phyloP scores from a whole-genome alignment of 1,140 invertebrate genomes.

The Octopus bimaculoides region DNA sequence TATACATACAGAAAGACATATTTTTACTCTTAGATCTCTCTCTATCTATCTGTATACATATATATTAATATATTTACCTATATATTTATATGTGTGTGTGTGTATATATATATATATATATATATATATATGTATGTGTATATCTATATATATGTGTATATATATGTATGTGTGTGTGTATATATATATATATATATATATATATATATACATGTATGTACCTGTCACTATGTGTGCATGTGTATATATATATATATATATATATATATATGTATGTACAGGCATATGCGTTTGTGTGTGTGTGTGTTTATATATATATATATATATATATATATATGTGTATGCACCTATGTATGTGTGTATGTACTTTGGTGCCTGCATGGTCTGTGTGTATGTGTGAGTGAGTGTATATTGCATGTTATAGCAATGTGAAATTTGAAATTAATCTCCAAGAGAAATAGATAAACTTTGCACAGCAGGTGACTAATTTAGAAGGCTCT shows the following conservation, averaged over 20 bases:
- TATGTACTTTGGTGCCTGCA: not conserved
- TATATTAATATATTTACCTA: not conserved
- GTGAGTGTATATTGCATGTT: too few relatives aligned
- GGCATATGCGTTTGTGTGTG: not conserved
- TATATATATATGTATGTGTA: not conserved
- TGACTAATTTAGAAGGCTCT: too few relatives aligned
- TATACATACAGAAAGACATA: not conserved
- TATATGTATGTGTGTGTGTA: not conserved
- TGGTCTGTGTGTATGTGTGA: not conserved
- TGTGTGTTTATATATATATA: not conserved
- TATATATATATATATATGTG: not conserved
- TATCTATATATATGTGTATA: not conserved
- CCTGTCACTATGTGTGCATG: not conserved
- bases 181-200: slow-evolving; percentile 2
- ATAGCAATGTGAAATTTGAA: too few relatives aligned
- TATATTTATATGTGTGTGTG: not conserved
- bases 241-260: not conserved
- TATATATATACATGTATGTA: not conserved
- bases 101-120: not conserved
- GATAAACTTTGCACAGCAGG: too few relatives aligned
- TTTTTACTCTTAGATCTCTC: too few relatives aligned
- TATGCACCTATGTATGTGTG: not conserved
- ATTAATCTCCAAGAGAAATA: too few relatives aligned
- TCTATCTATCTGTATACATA: too few relatives aligned
- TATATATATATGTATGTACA: not conserved